Base-by-base conservation (phyloP, 1,140 invertebrate genomes). In the Zeugodacus cucurbitae region DNA sequence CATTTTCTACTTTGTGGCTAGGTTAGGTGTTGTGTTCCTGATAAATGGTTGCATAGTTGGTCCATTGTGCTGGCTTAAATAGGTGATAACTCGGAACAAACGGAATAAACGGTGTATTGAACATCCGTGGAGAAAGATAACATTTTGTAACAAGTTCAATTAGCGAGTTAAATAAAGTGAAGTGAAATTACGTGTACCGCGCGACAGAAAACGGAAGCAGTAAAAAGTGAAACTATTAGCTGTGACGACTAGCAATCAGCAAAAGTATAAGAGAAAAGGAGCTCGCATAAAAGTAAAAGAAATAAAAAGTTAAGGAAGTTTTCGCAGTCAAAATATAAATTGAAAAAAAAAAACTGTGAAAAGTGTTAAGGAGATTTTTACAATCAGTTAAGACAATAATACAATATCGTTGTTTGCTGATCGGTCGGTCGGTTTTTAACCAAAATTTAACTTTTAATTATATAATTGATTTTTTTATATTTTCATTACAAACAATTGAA, bases 11-110 rank as follows among this genome's bases (percentile, higher is more conserved):
- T 82, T 82, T 48, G 74, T 54, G 74, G 41, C 3, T 29, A 82
- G 41, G 74, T 82, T 82, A 48, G 74, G 74, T 82, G 41, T 82
- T 82, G n/a, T 48, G n/a, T 82, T 82, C 74, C 74, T 48, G 74
- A 82, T 82, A 10, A n/a, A 17, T 48, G 48, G 74, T 41, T 44
- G 41, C 10, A 82, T 82, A 82, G 74, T 82, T 82, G 74, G 74
- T 82, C 74, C 37, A 82, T 82, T 82, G 74, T 82, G 74, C 74
- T 82, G 74, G 74, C 74, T 82, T 82, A 82, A 82, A 82, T 82
- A 34, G 74, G 74, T 82, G 74, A 82, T 82, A 82, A 48, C 41
- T 44, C 41, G 41, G 22, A 48, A 26, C 6, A 54, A 82, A 48
- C 41, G 41, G 22, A 48, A 26, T 5, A 54, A 82, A 48, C 41